Conservation (phyloP, 2,888 invertebrate genomes). For the Drosophila nr. perissopoda region DNA sequence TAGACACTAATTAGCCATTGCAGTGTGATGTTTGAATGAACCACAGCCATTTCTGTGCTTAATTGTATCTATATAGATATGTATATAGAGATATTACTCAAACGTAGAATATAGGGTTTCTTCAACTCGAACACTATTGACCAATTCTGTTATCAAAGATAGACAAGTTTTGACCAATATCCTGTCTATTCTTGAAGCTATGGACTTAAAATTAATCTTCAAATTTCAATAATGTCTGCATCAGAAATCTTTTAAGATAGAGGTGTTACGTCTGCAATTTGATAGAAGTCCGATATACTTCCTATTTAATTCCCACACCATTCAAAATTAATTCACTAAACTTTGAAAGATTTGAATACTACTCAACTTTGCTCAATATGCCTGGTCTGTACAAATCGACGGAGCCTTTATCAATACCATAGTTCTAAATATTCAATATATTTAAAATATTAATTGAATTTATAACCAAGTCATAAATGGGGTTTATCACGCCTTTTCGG, state of each 20-base stretch:
- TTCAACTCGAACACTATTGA: too few species aligned
- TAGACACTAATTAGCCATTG: not conserved
- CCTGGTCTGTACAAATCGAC: not conserved
- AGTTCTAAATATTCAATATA: not conserved
- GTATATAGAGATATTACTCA: not conserved
- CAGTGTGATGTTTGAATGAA: not conserved
- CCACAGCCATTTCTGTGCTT: not conserved
- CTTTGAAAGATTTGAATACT: not conserved
- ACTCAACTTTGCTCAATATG: not conserved
- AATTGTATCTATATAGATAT: not conserved
- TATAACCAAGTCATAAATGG: not conserved
- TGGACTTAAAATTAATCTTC: accelerated
- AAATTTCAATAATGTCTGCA: not conserved
- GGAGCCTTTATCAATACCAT: not conserved
- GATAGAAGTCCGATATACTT: not conserved
- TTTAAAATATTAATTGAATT: too few species aligned
- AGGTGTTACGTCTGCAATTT: not conserved
- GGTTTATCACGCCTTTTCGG: too few species aligned
- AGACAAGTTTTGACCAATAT: not conserved
- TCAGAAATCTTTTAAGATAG: not conserved
- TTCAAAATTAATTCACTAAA: not conserved
- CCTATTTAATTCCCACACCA: not conserved
- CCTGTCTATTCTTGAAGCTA: not conserved
- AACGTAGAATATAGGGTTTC: not conserved
- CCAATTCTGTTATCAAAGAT: not conserved